A percentile compares a stretch with the other conserved stretches of the same genome.
Conservation (phyloP, 2,113 vertebrate genomes). For the Cathartes aura region DNA sequence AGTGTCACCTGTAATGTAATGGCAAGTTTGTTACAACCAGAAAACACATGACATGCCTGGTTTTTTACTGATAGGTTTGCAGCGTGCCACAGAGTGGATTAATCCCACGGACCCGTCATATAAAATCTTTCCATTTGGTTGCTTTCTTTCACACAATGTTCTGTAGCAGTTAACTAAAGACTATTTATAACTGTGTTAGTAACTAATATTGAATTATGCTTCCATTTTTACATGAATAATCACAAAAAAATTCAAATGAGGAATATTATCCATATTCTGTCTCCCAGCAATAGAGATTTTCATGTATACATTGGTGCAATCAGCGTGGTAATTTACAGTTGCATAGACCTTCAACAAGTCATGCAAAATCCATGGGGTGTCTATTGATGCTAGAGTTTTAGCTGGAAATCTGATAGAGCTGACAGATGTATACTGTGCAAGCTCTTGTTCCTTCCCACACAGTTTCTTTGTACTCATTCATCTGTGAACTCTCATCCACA, state of each 20-base stretch:
- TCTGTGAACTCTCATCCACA: neutral
- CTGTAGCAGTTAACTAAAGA: neutral
- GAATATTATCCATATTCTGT: neutral
- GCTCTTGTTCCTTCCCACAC: neutral
- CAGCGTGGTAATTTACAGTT: neutral
- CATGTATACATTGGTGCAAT: neutral
- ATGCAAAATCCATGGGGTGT: neutral
- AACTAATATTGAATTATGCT: conserved; percentile 15
- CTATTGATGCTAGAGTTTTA: neutral
- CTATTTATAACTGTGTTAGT: neutral
- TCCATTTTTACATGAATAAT: neutral
- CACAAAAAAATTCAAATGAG: neutral
- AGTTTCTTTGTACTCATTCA: neutral
- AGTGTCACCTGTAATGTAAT: neutral
- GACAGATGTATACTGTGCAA: neutral
- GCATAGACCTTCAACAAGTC: neutral
- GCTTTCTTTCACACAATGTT: neutral
- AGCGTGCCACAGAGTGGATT: neutral
- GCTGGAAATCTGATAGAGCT: neutral
- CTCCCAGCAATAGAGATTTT: neutral
- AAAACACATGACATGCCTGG: neutral
- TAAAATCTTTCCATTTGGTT: neutral
- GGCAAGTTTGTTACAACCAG: neutral
- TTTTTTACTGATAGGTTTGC: neutral
- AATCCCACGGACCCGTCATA: neutral